A percentile compares a stretch with the other conserved stretches of the same genome.
phyloP scores from a whole-genome alignment of 2,113 vertebrate genomes.

The Pluvialis apricaria region DNA sequence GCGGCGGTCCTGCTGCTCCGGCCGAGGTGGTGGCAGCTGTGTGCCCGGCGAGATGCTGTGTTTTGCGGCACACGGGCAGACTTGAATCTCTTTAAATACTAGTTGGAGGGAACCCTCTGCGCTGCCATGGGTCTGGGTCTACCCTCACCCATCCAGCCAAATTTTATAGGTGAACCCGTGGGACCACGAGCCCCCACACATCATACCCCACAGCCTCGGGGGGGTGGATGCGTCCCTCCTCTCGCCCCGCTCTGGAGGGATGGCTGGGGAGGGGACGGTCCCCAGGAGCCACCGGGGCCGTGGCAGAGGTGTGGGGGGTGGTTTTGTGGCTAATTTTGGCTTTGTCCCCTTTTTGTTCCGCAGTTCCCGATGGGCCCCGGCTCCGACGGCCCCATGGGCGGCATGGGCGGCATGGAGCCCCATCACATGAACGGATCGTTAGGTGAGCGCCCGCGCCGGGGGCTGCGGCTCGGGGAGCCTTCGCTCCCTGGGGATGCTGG shows the following conservation, averaged over 20 bases:
- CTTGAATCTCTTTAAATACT: background rate
- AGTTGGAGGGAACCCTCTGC: background rate
- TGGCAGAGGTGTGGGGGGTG: rapidly evolving
- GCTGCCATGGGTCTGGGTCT: background rate
- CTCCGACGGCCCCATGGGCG: constrained; percentile 95
- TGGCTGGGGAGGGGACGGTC: background rate
- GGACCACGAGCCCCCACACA: rapidly evolving
- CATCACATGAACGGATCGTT: constrained; percentile 98
- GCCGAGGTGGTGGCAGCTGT: background rate
- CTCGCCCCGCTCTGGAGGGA: background rate
- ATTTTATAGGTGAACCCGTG: background rate
- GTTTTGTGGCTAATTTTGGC: background rate
- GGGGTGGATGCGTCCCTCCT: rapidly evolving
- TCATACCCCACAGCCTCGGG: rapidly evolving
- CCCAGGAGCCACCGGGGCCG: rapidly evolving
- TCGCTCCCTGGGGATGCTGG: background rate
- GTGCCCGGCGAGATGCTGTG: background rate
- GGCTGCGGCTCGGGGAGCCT: rapidly evolving
- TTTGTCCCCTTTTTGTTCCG: background rate
- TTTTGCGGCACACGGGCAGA: background rate
- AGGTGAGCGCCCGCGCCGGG: constrained; percentile 57
- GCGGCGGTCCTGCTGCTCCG: background rate
- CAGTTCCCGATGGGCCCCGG: constrained; percentile 98
- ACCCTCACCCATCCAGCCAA: background rate
- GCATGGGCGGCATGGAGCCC: constrained; percentile 98